Evolutionary conservation across 2,113 vertebrate genomes (phyloP).

Genomic region (Oreochromis aureus): DNA sequence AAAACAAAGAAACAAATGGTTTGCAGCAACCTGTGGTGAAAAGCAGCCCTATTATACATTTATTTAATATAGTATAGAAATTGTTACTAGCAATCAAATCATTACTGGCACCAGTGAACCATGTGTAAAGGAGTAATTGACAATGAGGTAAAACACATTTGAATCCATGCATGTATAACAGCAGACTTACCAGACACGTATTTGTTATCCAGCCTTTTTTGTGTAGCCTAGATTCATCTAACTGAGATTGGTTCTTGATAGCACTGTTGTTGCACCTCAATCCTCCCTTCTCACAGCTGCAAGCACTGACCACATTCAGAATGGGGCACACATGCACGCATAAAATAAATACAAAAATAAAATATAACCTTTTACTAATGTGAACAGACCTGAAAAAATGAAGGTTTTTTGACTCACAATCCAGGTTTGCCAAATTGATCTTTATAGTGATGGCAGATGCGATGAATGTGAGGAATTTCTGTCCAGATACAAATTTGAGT

Average conservation of each 20-base stretch:
- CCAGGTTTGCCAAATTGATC: neutral
- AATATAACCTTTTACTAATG: neutral
- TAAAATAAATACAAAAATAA: neutral
- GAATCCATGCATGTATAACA: neutral
- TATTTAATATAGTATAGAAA: neutral
- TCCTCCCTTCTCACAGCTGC: conserved; percentile 27
- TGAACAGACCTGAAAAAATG: neutral
- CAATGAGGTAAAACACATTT: neutral
- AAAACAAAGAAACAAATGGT: conserved; percentile 3
- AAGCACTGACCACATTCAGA: conserved; percentile 50
- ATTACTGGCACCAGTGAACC: neutral
- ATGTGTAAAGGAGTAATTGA: conserved; percentile 17
- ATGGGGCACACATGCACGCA: neutral
- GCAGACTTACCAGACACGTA: conserved; percentile 21
- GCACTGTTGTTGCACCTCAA: conserved; percentile 36
- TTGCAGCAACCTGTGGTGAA: neutral
- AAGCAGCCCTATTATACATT: neutral
- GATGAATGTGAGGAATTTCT: neutral
- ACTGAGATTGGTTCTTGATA: conserved; percentile 71
- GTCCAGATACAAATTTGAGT: neutral
- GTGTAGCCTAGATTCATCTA: conserved; percentile 41
- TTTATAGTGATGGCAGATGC: neutral
- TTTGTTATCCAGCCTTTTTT: conserved; percentile 50
- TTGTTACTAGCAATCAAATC: neutral
- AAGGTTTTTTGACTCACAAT: neutral